Conservation (phyloP, 1,140 invertebrate species). For the Acyrthosiphon pisum region DNA sequence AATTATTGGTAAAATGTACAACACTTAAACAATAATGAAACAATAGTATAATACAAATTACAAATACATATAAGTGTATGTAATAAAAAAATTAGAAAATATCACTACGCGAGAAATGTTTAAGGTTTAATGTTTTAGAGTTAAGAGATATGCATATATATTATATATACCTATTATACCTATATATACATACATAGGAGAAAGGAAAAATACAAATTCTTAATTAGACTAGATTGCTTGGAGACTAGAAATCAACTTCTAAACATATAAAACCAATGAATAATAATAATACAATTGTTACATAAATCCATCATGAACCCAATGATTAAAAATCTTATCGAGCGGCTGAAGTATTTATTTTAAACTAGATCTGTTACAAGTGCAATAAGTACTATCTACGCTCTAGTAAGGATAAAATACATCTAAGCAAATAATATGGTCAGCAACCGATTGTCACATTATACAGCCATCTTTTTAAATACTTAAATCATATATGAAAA, state of each 20-base stretch:
- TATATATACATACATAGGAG: not conserved
- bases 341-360: not conserved
- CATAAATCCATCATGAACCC: not conserved
- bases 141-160: conserved; percentile 15
- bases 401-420: not conserved
- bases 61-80: not conserved
- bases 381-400: not conserved
- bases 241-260: conserved; percentile 51
- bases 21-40: not conserved
- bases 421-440: not conserved
- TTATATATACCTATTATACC: not conserved
- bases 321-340: not conserved
- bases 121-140: not conserved
- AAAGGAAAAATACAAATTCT: conserved; percentile 23
- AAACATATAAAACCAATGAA: not conserved
- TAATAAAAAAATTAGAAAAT: not conserved
- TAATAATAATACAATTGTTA: conserved; percentile 12
- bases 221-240: conserved; percentile 52
- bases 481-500: not conserved
- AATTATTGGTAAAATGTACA: not conserved
- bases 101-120: not conserved
- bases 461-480: not conserved
- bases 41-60: not conserved
- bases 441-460: not conserved
- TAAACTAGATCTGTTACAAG: not conserved